Evolutionary conservation across 2,888 invertebrate species (phyloP), one percentile per base, ranked within the genome.

Genomic region (Drosophila fulvimacula): DNA sequence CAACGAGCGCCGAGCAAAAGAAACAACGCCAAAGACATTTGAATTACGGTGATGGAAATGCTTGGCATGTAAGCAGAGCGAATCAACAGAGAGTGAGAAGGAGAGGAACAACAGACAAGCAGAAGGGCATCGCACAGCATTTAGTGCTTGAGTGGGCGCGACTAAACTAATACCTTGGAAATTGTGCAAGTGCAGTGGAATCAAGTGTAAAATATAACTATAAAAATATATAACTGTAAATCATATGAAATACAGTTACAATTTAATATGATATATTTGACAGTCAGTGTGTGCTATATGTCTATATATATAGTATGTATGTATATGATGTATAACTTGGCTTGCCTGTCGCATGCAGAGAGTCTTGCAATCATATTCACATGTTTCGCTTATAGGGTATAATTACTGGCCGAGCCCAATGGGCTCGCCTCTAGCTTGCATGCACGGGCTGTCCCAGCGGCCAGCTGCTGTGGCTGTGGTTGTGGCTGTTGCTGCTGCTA

Each of bases 1-100:
- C 51, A 69, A 51, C 58, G 58, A 70, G 42, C 69, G 61, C 58
- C 68, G 19, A 62, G 51, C 63, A 62, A 66, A 64, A 68, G 62
- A 67, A 56, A 42, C 63, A 41, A 53, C 27, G 19, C 44, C 49
- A 32, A 57, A 64, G 52, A 61, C 55, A 52, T 36, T 46, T 34
- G 36, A 60, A 57, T 64, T 55, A 56, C 56, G 64, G 51, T 58
- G 56, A 21, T 53, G 44, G 64, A 53, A 52, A 51, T 39, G 39
- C 24, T 55, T 53, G 51, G 48, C 68, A 68, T 68, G 46, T 30
- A 48, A 48, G 48, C 48, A 48, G 48, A 48, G 48, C 44, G 21
- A 36, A 15, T 32, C 48, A 19, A 19, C 9, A 24, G 10, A 15
- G 46, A 39, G 21, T 15, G 39, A 41, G 24, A 7, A 27, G 24